phyloP scores from a whole-genome alignment of 2,113 vertebrate genomes.

The Elgaria multicarinata region DNA sequence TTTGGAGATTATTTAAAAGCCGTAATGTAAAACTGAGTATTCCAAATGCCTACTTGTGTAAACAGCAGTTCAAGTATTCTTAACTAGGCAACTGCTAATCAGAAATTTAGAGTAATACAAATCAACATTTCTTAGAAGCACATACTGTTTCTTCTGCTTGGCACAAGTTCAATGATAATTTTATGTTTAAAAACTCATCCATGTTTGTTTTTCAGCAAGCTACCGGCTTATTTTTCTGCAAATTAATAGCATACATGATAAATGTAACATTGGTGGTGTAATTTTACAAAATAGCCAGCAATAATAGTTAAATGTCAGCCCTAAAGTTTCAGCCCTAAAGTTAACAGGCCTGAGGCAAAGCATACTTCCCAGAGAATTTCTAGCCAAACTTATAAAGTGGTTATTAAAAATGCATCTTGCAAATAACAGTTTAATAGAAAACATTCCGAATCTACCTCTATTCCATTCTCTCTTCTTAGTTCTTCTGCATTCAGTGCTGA shows the following conservation, averaged over 20 bases:
- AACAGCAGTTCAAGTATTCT: not conserved
- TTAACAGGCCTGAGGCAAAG: not conserved
- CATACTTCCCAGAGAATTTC: not conserved
- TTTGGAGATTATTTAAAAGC: not conserved
- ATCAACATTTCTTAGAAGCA: not conserved
- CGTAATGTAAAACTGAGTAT: not conserved
- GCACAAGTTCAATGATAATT: not conserved
- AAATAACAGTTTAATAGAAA: not conserved
- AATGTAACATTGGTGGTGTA: not conserved
- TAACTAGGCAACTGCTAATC: not conserved
- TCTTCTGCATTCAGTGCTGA: constrained; percentile 98
- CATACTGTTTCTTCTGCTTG: not conserved
- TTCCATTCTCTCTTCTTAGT: constrained; percentile 92
- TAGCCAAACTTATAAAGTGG: not conserved
- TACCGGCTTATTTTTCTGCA: not conserved
- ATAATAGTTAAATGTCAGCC: not conserved
- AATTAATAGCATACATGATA: not conserved
- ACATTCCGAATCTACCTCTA: constrained; percentile 82
- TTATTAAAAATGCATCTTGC: not conserved
- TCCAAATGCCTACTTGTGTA: not conserved
- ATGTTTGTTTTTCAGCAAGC: not conserved
- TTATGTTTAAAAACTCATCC: not conserved
- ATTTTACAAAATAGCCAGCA: not conserved
- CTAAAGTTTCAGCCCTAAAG: not conserved
- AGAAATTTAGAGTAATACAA: not conserved